phyloP scores from a whole-genome alignment of 1,140 invertebrate species.

The Sycophila sp. region DNA sequence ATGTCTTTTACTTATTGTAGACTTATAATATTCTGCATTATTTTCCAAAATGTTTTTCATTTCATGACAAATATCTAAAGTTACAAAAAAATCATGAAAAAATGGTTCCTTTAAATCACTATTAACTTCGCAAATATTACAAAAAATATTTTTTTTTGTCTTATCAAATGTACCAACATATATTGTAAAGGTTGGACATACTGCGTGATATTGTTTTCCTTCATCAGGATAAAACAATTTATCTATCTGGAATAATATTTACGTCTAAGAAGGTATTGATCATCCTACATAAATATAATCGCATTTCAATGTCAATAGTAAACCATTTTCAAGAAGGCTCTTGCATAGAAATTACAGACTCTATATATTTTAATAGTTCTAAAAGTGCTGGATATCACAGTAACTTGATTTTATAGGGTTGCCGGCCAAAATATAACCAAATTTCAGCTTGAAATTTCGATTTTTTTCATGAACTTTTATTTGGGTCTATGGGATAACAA shows the following conservation, averaged over 20 bases:
- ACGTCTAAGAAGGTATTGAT: background rate
- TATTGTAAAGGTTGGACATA: slow-evolving; percentile 2
- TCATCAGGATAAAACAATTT: slow-evolving; percentile 15
- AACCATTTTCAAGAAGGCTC: no score
- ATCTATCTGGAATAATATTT: slow-evolving; percentile 4
- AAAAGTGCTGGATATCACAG: no score
- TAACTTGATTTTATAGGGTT: no score
- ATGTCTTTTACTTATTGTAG: slow-evolving; percentile 17
- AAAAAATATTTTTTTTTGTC: slow-evolving; percentile 2
- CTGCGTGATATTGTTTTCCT: background rate
- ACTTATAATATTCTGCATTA: slow-evolving; percentile 14
- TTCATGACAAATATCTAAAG: slow-evolving; percentile 10
- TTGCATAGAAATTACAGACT: no score
- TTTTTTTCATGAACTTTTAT: no score
- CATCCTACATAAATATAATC: slow-evolving; percentile 4
- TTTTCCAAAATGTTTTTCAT: slow-evolving; percentile 27
- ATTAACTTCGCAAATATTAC: slow-evolving; percentile 17
- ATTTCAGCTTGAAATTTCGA: no score
- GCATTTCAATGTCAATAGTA: no score
- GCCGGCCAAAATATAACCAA: no score
- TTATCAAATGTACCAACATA: slow-evolving; percentile 27
- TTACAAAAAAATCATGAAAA: slow-evolving; percentile 34
- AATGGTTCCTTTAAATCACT: slow-evolving; percentile 18
- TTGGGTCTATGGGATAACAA: no score
- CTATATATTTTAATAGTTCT: no score